Evolutionary conservation across 1,140 invertebrate genomes (phyloP).

Genomic region (Coboldia fuscipes): DNA sequence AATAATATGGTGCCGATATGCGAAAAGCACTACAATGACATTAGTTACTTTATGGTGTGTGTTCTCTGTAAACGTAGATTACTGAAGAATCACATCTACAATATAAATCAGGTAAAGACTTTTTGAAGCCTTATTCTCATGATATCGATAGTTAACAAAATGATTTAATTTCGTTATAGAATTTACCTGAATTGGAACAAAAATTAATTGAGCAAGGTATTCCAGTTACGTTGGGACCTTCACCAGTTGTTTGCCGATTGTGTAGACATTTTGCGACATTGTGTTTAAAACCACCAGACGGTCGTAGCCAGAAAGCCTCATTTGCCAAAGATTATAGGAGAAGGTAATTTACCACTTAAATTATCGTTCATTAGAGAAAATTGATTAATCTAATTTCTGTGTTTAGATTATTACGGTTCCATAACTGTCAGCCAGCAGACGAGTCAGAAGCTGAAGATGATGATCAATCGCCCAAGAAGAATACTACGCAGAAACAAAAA

Average conservation of each 20-base stretch:
- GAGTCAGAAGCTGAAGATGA: slow-evolving; percentile 16
- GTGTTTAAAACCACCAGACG: slow-evolving; percentile 32
- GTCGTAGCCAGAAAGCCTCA: slow-evolving; percentile 29
- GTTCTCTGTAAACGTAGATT: slow-evolving; percentile 48
- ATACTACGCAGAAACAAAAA: slow-evolving; percentile 26
- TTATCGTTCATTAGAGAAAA: background rate
- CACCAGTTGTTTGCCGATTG: slow-evolving; percentile 50
- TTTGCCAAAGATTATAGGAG: slow-evolving; percentile 45
- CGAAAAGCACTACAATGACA: slow-evolving; percentile 32
- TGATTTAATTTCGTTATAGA: slow-evolving; percentile 19
- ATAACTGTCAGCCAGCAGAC: slow-evolving; percentile 43
- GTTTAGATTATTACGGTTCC: slow-evolving; percentile 41
- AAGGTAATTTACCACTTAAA: slow-evolving; percentile 23
- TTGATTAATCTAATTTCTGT: background rate
- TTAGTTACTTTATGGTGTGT: slow-evolving; percentile 49
- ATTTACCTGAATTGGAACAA: slow-evolving; percentile 41
- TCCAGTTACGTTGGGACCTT: slow-evolving; percentile 32
- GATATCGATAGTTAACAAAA: background rate
- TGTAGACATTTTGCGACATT: slow-evolving; percentile 54
- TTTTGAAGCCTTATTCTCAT: background rate
- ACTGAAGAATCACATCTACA: slow-evolving; percentile 41
- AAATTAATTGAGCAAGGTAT: slow-evolving; percentile 37
- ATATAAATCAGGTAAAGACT: slow-evolving; percentile 25
- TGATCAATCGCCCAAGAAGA: slow-evolving; percentile 10
- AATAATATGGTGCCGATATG: slow-evolving; percentile 33